Evolutionary conservation across 2,888 invertebrate species (phyloP).

Genomic region (Charanyca ferruginea): DNA sequence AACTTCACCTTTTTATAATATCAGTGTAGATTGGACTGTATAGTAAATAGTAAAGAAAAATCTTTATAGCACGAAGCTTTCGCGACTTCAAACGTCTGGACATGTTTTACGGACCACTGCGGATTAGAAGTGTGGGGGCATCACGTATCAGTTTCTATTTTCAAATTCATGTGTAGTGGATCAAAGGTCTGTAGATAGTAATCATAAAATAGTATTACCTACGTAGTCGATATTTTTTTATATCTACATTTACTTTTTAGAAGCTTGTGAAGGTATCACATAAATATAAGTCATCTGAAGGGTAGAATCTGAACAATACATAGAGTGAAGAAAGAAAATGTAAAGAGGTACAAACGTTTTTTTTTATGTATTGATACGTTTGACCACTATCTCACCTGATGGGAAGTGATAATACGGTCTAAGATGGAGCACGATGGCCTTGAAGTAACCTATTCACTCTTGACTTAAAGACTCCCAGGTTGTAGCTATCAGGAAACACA

Average conservation of each 20-base stretch:
- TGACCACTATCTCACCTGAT: too few species aligned
- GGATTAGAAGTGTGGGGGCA: slow-evolving; percentile 19
- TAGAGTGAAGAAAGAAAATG: not conserved
- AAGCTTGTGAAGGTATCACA: not conserved
- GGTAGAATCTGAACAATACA: slow-evolving; percentile 11
- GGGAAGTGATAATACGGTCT: too few species aligned
- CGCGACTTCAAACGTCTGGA: slow-evolving; percentile 33
- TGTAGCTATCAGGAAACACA: too few species aligned
- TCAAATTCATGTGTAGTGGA: slow-evolving; percentile 16
- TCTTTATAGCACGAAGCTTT: slow-evolving; percentile 39
- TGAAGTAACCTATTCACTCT: too few species aligned
- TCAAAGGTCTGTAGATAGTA: slow-evolving; percentile 3
- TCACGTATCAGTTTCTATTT: slow-evolving; percentile 28
- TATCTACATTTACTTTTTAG: not conserved
- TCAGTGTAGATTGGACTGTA: slow-evolving; percentile 1
- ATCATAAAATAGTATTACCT: not conserved
- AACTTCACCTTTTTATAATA: too few species aligned
- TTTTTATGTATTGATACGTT: too few species aligned
- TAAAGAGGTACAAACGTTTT: not conserved
- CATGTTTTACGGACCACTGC: slow-evolving; percentile 20
- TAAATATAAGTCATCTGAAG: not conserved
- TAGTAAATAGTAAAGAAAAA: slow-evolving; percentile 12
- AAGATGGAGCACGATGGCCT: too few species aligned
- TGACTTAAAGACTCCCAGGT: too few species aligned
- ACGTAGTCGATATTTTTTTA: not conserved